phyloP scores from a whole-genome alignment of 2,113 vertebrate species.

The Cyprinus carpio region DNA sequence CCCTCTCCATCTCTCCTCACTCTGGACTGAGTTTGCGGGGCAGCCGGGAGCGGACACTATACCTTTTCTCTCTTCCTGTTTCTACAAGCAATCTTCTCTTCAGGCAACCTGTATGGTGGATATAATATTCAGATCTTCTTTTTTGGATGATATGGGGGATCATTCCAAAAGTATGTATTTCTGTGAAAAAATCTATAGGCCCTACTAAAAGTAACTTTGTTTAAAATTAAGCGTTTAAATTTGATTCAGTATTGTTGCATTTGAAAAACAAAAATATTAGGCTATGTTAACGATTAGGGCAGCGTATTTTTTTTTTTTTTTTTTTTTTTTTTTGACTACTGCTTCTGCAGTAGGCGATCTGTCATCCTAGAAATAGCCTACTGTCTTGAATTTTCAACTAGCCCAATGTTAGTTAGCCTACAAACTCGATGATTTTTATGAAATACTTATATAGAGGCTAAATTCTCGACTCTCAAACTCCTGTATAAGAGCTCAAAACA shows the following conservation, averaged over 20 bases:
- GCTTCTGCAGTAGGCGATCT: background rate
- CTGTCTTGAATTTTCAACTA: background rate
- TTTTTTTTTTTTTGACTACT: background rate
- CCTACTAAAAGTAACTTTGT: background rate
- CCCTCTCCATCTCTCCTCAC: constrained; percentile 66
- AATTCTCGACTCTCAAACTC: background rate
- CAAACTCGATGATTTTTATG: background rate
- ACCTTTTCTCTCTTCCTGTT: constrained; percentile 63
- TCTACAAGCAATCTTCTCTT: constrained; percentile 65
- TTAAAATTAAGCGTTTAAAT: background rate
- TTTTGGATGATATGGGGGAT: constrained; percentile 94
- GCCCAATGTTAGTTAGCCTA: background rate
- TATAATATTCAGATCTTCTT: constrained; percentile 81
- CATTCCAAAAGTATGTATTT: constrained; percentile 88
- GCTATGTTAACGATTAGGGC: background rate
- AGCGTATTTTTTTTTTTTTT: background rate
- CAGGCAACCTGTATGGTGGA: constrained; percentile 87
- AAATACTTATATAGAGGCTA: too few relatives aligned
- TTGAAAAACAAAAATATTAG: background rate
- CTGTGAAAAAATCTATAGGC: background rate
- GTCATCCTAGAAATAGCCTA: background rate
- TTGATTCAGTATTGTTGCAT: background rate
- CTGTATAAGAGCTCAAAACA: constrained; percentile 1
- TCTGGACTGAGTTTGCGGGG: constrained; percentile 74
- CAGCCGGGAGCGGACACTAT: constrained; percentile 74